Base-by-base conservation (phyloP, 2,888 invertebrate species). In the Coleophora deauratella region DNA sequence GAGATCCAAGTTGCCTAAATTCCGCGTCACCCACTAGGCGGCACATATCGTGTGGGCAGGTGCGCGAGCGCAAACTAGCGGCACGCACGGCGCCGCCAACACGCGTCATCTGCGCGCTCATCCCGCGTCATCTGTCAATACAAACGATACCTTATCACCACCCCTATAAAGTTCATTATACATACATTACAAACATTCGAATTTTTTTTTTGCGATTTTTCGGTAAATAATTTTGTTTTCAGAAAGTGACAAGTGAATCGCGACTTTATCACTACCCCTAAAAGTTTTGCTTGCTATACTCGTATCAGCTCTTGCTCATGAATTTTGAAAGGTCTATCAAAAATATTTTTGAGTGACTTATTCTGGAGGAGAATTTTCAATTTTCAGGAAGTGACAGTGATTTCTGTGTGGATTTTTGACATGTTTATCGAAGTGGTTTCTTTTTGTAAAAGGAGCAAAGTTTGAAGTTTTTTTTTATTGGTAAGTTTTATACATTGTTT, bases 51-150 rank as follows among this genome's bases (percentile, higher is more conserved):
- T 60, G 57, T 55, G 59, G 52, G 64, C 62, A 70, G 64, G 70
- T 67, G 72, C 62, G 65, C 60, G 35, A 47, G 70, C 72, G 77
- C 82, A 80, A 78, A 81, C 55, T 68, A 60, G 65, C 70, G 66
- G 73, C 72, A 66, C 53, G 52, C 69, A 67, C 67, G 65, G 58
- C 54, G 66, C 66, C 55, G 73, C 63, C 21, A 59, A 64, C 78
- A 82, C 84, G 82, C 74, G 61, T 66, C 55, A 46, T 45, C 40
- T 43, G 46, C 56, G 52, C 51, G 58, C 62, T 54, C 57, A 53
- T 51, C 54, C 49, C 21, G 21, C 21, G 21, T 36, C 47, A 40
- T 46, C 42, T 43, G 42, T 33, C 38, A 36, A 41, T 41, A 41
- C 38, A 35, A 38, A 40, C 38, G 59, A 57, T 47, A 60, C 66